Conservation (phyloP, 37 sponge, comb jelly and placozoan genomes). For the Aplysina aerophoba region DNA sequence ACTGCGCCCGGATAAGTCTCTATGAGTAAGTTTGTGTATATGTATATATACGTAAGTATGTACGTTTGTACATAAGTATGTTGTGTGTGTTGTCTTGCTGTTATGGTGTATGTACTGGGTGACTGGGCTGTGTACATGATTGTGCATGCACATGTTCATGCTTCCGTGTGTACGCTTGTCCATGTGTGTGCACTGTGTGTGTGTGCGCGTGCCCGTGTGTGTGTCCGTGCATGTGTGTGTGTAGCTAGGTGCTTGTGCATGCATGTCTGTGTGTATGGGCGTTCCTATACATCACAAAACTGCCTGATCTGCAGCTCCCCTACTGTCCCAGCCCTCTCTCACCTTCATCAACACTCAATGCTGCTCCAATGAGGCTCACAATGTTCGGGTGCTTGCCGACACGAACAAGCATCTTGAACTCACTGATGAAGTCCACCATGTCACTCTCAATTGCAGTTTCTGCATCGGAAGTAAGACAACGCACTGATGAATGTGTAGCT, state of each 20-base stretch:
- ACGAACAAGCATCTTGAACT: not conserved
- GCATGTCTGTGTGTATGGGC: not conserved
- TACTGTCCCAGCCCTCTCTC: too few species aligned
- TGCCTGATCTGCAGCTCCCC: too few species aligned
- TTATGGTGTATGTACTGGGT: too few species aligned
- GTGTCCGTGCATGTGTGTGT: not conserved
- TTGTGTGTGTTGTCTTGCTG: too few species aligned
- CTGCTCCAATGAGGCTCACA: constrained; percentile 6
- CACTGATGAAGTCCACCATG: not conserved
- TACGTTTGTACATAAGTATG: not conserved
- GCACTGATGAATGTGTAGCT: too few species aligned
- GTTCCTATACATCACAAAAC: too few species aligned
- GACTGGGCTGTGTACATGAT: too few species aligned
- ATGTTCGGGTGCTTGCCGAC: constrained; percentile 6
- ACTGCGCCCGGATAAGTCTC: constrained; percentile 15
- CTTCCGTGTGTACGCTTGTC: too few species aligned
- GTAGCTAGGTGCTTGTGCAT: constrained; percentile 36
- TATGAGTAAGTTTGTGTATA: constrained; percentile 30
- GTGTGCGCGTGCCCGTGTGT: not conserved
- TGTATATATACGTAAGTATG: not conserved
- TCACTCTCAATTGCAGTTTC: not conserved
- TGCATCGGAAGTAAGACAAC: too few species aligned
- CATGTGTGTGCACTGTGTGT: too few species aligned
- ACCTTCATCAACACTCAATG: not conserved
- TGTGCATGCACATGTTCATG: too few species aligned